These are phyloP conservation scores for Ochropacha duplaris DNA, from an alignment of 2,888 invertebrate species.

Conservation along the genomic window DNA sequence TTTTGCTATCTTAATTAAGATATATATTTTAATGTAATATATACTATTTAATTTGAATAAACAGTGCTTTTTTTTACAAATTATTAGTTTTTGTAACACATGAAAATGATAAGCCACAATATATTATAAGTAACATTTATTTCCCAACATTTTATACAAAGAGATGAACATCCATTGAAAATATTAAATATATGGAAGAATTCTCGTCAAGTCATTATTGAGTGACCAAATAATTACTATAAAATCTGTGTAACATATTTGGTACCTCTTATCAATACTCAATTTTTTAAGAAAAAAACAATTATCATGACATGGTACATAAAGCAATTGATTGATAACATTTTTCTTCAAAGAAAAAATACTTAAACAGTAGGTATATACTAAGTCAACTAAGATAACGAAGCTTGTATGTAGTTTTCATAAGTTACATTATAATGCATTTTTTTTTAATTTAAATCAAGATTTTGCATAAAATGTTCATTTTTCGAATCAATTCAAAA, in stretches of 20 bases:
- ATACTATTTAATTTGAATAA: conserved; percentile 82
- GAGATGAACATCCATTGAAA: conserved; percentile 38
- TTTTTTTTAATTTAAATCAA: too few relatives aligned
- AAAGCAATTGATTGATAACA: too few relatives aligned
- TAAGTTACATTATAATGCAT: too few relatives aligned
- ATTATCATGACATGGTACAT: too few relatives aligned
- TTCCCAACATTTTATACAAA: conserved; percentile 66
- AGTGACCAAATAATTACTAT: conserved; percentile 52
- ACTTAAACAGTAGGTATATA: too few relatives aligned
- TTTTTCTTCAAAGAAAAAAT: too few relatives aligned
- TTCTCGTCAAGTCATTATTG: conserved; percentile 33
- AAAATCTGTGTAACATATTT: conserved; percentile 42
- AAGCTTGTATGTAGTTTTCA: too few relatives aligned
- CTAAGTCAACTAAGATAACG: too few relatives aligned
- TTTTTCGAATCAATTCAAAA: too few relatives aligned
- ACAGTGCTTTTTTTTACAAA: conserved; percentile 77
- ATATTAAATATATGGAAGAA: conserved; percentile 38
- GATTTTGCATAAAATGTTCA: too few relatives aligned
- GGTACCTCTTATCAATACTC: conserved; percentile 43
- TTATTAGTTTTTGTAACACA: conserved; percentile 24
- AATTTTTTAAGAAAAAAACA: too few relatives aligned
- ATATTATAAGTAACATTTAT: conserved; percentile 49
- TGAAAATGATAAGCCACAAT: conserved; percentile 1
- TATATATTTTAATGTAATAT: conserved; percentile 82
- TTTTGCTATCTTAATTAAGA: conserved; percentile 81